Base-by-base conservation (phyloP, 2,888 invertebrate genomes). In the Sarcophaga variegata region DNA sequence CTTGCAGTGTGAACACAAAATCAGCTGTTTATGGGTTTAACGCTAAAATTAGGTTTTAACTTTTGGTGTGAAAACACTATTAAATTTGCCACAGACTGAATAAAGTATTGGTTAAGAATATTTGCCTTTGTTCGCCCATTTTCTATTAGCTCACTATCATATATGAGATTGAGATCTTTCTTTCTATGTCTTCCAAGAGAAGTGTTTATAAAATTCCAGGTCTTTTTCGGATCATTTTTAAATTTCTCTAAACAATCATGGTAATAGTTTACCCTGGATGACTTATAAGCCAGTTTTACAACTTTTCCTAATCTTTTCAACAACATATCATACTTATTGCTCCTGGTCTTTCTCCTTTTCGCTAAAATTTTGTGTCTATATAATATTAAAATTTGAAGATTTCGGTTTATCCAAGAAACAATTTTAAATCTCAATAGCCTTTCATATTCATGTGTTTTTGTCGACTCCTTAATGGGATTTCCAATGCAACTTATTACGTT, bases 201-300 rank as follows among this genome's bases (percentile, higher is more conserved):
- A 17, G 20, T 64, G 64, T 64, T 75, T 64, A 75, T 17, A 25
- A 75, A 75, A 45, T 25, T 63, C 49, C 75, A 75, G 8, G 64
- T n/a, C 17, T 75, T 75, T 47, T 27, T 75, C 11, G 71, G 27
- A 59, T 71, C n/a, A 14, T 59, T 59, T 60, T 59, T 59, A 17
- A 27, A 25, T 59, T 64, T 64, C 6, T 49, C 6, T 2, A 75
- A 5, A 54, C 64, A 22, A 47, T 75, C 25, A 49, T 64, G 22
- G 25, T 72, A 72, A 45, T 72, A 72, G 2, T 60, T 60, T 5
- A 27, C 37, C 17, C 59, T 72, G 14, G 75, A 63, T 10, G 20
- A 11, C 6, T 64, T 64, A 27, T 10, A 17, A 14, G 49, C 75
- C 47, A 71, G 11, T 59, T 63, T 47, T 47, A 47, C 49, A 22